Evolutionary conservation across 2,888 invertebrate species (phyloP), one percentile per base, ranked within the genome.

Genomic region (Leptopilina myrica): DNA sequence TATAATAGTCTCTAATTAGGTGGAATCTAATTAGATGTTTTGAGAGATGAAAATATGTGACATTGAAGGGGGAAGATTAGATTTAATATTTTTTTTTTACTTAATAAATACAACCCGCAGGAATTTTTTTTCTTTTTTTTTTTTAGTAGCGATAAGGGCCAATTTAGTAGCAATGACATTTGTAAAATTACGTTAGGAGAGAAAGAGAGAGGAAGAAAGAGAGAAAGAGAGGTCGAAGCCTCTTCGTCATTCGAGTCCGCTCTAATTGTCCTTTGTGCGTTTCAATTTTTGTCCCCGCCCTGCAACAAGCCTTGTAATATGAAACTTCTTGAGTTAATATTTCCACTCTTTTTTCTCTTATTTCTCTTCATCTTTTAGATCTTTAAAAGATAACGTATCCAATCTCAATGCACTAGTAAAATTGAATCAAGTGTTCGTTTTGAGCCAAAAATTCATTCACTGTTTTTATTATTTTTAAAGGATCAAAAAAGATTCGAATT

Each of bases 221-320:
- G 33, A 33, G 33, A 33, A 33, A 33, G 43, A 76, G 76, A 76
- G 64, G 64, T 76, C 49, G 62, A 73, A 56, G 81, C 75, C 66
- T 65, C 78, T 82, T 78, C 76, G 79, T 82, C 78, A 82, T 64
- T 75, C 62, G 78, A 79, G 78, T 81, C 79, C 79, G 79, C 66
- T 82, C 83, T 86, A 85, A 86, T 87, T 86, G 83, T 84, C 80
- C 82, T 81, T 82, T 81, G 81, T 84, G 83, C 78, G 82, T 81
- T 85, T 85, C 81, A 85, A 83, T 86, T 84, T 83, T 84, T 83
- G 81, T 81, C 84, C 79, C 79, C 67, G 82, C 79, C 77, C 84
- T 79, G 78, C 83, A 82, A 82, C 77, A 82, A 78, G 77, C 33
- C 73, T 73, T 79, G 82, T 83, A 83, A 84, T 81, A 76, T 79